phyloP scores from a whole-genome alignment of 2,797 vertebrate species.

The Leuciscus waleckii region DNA sequence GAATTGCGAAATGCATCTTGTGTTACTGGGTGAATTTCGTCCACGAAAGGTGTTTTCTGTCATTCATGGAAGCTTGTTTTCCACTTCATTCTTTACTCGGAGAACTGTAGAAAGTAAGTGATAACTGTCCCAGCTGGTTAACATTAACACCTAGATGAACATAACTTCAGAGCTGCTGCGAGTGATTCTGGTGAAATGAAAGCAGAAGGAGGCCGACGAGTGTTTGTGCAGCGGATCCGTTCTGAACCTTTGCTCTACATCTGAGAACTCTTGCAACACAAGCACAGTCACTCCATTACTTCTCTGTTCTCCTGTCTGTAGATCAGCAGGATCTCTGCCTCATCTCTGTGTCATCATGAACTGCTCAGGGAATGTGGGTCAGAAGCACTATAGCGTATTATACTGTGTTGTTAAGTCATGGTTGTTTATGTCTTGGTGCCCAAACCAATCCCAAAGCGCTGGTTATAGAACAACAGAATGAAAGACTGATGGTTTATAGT shows the following conservation, averaged over 20 bases:
- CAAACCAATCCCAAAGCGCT: not conserved
- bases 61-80: too few species aligned
- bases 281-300: not conserved
- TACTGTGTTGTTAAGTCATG: not conserved
- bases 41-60: not conserved
- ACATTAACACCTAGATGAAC: not conserved
- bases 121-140: not conserved
- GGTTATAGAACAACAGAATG: not conserved
- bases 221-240: not conserved
- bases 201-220: not conserved
- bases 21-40: not conserved
- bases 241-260: not conserved
- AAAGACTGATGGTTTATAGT: not conserved
- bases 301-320: not conserved
- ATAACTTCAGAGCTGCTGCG: not conserved
- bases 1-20: not conserved
- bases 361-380: not conserved
- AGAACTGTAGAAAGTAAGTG: not conserved
- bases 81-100: not conserved
- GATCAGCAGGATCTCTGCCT: not conserved
- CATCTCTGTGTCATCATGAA: not conserved
- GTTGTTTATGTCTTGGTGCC: not conserved
- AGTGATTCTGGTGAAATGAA: not conserved
- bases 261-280: constrained; percentile 47
- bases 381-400: not conserved